A percentile compares a stretch with the other conserved stretches of the same genome.
phyloP scores from a whole-genome alignment of 2,888 invertebrate species.

The Leucoma salicis region DNA sequence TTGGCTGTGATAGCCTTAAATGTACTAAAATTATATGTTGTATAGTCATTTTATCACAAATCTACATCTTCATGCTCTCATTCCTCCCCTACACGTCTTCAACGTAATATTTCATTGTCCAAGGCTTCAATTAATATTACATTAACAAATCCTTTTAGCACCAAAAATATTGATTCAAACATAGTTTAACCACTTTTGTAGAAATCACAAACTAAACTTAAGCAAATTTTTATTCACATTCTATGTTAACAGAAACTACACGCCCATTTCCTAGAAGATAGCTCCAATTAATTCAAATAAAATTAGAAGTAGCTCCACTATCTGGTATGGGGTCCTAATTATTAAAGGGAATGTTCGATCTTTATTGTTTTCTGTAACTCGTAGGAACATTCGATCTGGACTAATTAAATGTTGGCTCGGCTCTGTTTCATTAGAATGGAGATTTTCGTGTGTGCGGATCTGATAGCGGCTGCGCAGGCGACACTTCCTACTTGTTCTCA shows the following conservation, averaged over 20 bases:
- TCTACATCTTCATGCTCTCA: slow-evolving; percentile 2
- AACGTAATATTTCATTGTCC: neutral
- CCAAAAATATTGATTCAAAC: too few species aligned
- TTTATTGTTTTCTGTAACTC: slow-evolving; percentile 70
- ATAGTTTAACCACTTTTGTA: neutral
- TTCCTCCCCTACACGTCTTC: neutral
- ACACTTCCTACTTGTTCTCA: slow-evolving; percentile 39
- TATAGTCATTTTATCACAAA: neutral
- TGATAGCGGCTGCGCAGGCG: slow-evolving; percentile 50
- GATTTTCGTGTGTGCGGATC: slow-evolving; percentile 77
- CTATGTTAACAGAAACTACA: neutral
- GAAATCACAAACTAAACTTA: neutral
- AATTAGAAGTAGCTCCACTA: slow-evolving; percentile 61
- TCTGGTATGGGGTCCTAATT: slow-evolving; percentile 69
- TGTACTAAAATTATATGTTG: neutral
- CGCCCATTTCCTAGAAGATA: slow-evolving; percentile 59
- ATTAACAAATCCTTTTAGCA: too few species aligned
- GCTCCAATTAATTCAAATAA: slow-evolving; percentile 67
- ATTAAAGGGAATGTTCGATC: slow-evolving; percentile 73
- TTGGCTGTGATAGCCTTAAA: neutral
- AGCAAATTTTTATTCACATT: neutral
- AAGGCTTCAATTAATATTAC: neutral
- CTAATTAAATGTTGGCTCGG: slow-evolving; percentile 68
- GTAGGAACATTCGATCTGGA: slow-evolving; percentile 59
- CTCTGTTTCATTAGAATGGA: slow-evolving; percentile 66